Percentiles rank a stretch among this genome's conserved stretches.
phyloP scores from a whole-genome alignment of 2,113 vertebrate genomes.

The Neolamprologus toae region DNA sequence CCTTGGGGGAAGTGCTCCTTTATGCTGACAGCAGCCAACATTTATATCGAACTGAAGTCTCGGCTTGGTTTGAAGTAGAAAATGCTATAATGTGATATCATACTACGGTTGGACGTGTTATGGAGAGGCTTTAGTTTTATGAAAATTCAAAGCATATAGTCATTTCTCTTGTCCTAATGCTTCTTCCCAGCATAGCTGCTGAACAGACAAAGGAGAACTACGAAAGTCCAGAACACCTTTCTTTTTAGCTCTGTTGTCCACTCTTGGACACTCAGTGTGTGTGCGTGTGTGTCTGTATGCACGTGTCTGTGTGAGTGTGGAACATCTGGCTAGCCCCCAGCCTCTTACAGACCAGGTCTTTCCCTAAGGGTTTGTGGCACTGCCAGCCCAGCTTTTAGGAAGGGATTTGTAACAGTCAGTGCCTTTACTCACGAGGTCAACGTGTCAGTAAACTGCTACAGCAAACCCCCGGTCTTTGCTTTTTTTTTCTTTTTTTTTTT shows the following conservation, averaged over 20 bases:
- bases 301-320: neutral
- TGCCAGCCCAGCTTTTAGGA: conserved; percentile 17
- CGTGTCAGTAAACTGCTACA: conserved; percentile 30
- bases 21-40: neutral
- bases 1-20: neutral
- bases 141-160: neutral
- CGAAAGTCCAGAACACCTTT: neutral
- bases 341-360: neutral
- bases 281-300: neutral
- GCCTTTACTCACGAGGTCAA: conserved; percentile 23
- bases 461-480: neutral
- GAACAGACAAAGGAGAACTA: neutral
- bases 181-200: neutral
- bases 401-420: conserved; percentile 44
- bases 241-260: neutral
- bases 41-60: neutral
- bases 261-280: neutral
- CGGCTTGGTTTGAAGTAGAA: neutral
- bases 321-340: conserved; percentile 22
- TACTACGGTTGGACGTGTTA: neutral
- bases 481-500: neutral
- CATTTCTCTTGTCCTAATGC: neutral
- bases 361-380: neutral
- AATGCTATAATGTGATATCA: neutral
- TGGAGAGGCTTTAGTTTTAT: neutral